These are phyloP conservation scores for Coregonus clupeaformis DNA, from an alignment of 2,113 vertebrate species.

Conservation along the genomic window DNA sequence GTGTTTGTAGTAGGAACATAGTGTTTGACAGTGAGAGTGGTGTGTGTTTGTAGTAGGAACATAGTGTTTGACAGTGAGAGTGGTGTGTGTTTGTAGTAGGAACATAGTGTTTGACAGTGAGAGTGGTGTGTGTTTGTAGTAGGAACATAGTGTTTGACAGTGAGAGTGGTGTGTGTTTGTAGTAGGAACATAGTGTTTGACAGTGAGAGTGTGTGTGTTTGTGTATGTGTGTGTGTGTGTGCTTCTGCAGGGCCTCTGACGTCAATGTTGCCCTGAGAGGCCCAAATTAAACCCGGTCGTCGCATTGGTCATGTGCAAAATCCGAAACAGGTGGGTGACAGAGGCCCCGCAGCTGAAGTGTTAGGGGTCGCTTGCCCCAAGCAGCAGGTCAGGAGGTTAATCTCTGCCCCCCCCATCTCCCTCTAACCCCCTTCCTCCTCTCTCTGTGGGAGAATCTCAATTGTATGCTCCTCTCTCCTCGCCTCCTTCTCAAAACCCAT, in stretches of 20 bases:
- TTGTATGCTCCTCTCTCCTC: no score
- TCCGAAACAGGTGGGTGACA: slow-evolving; percentile 19
- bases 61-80: no score
- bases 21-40: no score
- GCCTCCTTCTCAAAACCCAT: no score
- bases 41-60: no score
- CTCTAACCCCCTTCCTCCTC: background rate
- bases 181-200: no score
- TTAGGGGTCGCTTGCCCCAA: background rate
- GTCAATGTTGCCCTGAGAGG: slow-evolving; percentile 17
- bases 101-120: no score
- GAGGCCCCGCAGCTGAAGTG: background rate
- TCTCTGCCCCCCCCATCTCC: background rate
- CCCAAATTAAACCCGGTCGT: background rate
- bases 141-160: no score
- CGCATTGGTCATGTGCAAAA: slow-evolving; percentile 16
- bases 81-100: no score
- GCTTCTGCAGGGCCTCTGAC: slow-evolving; percentile 6
- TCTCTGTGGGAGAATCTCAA: background rate
- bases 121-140: no score
- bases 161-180: no score
- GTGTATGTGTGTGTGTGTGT: background rate
- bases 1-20: no score
- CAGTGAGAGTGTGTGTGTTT: background rate
- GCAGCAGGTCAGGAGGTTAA: background rate